These are phyloP conservation scores for Oreochromis mossambicus DNA, from an alignment of 2,797 vertebrate species.

Conservation along the genomic window DNA sequence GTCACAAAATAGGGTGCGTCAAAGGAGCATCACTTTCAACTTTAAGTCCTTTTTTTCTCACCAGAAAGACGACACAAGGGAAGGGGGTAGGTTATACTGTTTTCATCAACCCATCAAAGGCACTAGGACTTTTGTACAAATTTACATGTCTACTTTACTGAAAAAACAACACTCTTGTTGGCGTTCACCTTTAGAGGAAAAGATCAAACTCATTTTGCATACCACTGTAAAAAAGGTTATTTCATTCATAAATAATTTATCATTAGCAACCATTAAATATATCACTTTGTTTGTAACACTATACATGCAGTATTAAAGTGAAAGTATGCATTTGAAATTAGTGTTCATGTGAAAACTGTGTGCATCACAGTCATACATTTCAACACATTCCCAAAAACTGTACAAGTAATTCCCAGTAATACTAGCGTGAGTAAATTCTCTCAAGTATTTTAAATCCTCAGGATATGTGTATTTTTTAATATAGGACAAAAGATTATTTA, in stretches of 20 bases:
- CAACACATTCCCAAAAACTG: background rate
- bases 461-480: background rate
- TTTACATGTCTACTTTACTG: background rate
- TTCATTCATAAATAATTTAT: background rate
- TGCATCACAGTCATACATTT: background rate
- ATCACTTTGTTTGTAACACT: background rate
- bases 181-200: background rate
- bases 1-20: background rate
- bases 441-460: background rate
- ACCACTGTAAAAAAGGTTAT: background rate
- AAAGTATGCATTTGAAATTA: background rate
- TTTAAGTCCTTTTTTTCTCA: background rate
- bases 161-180: background rate
- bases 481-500: background rate
- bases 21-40: background rate
- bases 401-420: background rate
- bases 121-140: background rate
- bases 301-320: background rate
- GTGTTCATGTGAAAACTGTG: background rate
- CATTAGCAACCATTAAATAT: background rate
- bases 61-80: background rate
- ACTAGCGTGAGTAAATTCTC: background rate
- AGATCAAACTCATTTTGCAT: background rate
- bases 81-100: background rate
- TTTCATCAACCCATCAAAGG: background rate